Base-by-base conservation (phyloP, 1,140 invertebrate genomes). In the Semibalanus balanoides region DNA sequence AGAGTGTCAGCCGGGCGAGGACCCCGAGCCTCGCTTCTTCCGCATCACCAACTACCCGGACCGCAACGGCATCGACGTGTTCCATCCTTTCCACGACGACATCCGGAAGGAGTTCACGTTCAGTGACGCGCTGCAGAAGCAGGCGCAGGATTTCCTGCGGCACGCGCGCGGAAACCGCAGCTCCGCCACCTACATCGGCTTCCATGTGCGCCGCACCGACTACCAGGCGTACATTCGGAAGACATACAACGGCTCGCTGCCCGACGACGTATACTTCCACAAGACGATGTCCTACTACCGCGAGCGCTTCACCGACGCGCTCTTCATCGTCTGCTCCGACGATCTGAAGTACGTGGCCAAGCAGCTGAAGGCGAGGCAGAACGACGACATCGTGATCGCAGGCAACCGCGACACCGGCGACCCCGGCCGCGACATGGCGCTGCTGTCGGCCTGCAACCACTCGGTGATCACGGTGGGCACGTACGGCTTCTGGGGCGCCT, bases 391-490 rank as follows among this genome's bases (percentile, higher is more conserved):
- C 79, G 85, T 87, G n/a, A 86, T 82, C 77, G 72, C 76, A n/a
- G 72, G 72, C n/a, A 30, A 40, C 35, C 35, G 35, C 35, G 17
- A 40, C 35, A 40, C 17, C 35, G 35, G 35, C 35, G 35, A 40
- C 35, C 35, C 35, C 7, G 87, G 86, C 27, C 82, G 87, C 78
- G 89, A 91, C 83, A 80, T 91, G 76, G 89, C 89, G 22, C 85
- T 90, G 29, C 83, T 91, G 79, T 85, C 88, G 7, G 82, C 85
- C 7, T 90, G 89, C 81, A 88, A 90, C 82, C 89, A 91, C 79
- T 87, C 87, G 77, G 88, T 91, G 76, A 89, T 90, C 79, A 88
- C 89, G 80, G 89, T 89, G 64, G 90, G 90, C 22, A 90, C 89
- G 22, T 91, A 88, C 78, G 89, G 89, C 19, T 88, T 89, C 76